These are phyloP conservation scores for Xestia ashworthii DNA, from an alignment of 2,888 invertebrate genomes.

Conservation along the genomic window DNA sequence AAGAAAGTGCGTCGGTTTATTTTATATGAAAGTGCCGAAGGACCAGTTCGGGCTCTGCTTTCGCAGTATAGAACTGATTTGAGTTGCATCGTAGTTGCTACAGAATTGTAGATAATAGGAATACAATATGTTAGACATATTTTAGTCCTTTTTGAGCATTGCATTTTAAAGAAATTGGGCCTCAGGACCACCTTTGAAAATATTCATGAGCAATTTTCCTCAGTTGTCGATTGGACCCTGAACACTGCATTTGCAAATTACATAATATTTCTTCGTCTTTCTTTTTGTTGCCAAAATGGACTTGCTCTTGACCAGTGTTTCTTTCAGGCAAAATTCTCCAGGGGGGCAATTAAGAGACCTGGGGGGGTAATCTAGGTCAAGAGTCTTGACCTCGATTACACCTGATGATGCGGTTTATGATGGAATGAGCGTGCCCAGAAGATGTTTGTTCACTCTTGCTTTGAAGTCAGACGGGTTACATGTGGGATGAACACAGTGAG, in stretches of 20 bases:
- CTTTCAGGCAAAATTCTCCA: too few relatives aligned
- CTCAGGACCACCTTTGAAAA: not conserved
- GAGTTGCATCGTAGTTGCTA: not conserved
- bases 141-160: not conserved
- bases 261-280: not conserved
- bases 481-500: too few relatives aligned
- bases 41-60: not conserved
- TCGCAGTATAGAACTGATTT: not conserved
- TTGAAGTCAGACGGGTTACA: too few relatives aligned
- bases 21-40: constrained; percentile 32
- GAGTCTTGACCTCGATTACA: too few relatives aligned
- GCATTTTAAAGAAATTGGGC: not conserved
- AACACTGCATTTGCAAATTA: not conserved
- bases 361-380: too few relatives aligned
- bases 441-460: too few relatives aligned
- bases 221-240: not conserved
- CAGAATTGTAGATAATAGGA: not conserved
- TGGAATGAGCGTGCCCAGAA: too few relatives aligned
- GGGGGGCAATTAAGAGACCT: too few relatives aligned
- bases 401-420: too few relatives aligned
- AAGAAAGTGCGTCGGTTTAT: constrained; percentile 64
- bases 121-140: not conserved
- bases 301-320: too few relatives aligned
- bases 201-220: not conserved
- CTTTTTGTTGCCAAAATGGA: too few relatives aligned